Base-by-base conservation (phyloP, 1,140 invertebrate genomes). In the Lineus longissimus region DNA sequence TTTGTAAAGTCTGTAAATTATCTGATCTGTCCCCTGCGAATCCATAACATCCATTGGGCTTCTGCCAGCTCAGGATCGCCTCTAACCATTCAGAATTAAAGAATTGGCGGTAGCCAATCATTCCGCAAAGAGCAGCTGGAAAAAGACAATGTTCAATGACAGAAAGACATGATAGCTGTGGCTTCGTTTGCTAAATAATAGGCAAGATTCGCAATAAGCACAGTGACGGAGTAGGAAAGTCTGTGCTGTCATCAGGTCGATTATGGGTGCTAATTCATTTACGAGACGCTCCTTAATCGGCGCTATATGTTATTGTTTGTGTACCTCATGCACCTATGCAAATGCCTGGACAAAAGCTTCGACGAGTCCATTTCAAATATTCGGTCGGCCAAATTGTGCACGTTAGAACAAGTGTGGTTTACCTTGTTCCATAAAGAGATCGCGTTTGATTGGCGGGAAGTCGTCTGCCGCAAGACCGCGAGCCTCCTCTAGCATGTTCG, bases 371-470 rank as follows among this genome's bases (percentile, higher is more conserved):
- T n/a, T n/a, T n/a, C n/a, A n/a, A n/a, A n/a, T n/a, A n/a, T n/a
- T n/a, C n/a, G n/a, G n/a, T n/a, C n/a, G n/a, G n/a, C n/a, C n/a
- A n/a, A n/a, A n/a, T 43, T 43, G 41, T 13, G n/a, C 41, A 43
- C 11, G n/a, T 11, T 11, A 25, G 2, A 31, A 17, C 57, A 19
- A 22, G 17, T 9, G 22, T 45, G 47, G 47, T 58, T 62, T 57
- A 79, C 77, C 70, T 65, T 77, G 69, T 59, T 79, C 77, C 76
- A 79, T 79, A 61, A 79, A 79, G 30, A 79, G 68, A 55, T 79
- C 77, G 27, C 70, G 72, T 58, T 60, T 61, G 11, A 47, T 56
- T 25, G 58, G 47, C 2, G 69, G 69, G 66, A 69, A 77, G 6
- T 64, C 70, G 9, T 59, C 56, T 2, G 62, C 59, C 13, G 71